Conservation (phyloP, 1,140 invertebrate genomes). For the Atta cephalotes region DNA sequence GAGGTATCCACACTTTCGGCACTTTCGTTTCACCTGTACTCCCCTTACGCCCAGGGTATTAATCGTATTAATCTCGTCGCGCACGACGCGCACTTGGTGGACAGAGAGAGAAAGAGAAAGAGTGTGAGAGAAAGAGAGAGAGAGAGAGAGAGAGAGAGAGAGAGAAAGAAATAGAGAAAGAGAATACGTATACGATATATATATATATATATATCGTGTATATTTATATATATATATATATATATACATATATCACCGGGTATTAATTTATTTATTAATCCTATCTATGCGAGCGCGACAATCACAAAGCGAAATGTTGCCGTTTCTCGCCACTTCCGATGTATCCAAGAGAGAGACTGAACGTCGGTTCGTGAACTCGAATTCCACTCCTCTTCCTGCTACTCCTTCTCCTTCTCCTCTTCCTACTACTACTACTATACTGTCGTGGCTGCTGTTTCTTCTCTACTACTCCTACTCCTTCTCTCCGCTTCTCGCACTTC, state of each 20-base stretch:
- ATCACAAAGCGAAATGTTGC: constrained; percentile 7
- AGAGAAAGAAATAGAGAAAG: too few relatives aligned
- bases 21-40: constrained; percentile 75
- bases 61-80: neutral
- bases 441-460: constrained; percentile 55
- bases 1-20: constrained; percentile 81
- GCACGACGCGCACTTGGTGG: constrained; percentile 11
- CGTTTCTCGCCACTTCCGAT: constrained; percentile 56
- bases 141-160: too few relatives aligned
- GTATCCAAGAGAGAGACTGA: constrained; percentile 52
- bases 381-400: constrained; percentile 49
- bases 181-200: too few relatives aligned
- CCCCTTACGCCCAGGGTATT: constrained; percentile 17
- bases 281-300: neutral
- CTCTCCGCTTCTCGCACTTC: constrained; percentile 34
- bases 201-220: too few relatives aligned
- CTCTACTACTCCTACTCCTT: constrained; percentile 57
- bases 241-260: neutral
- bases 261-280: constrained; percentile 1
- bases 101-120: too few relatives aligned
- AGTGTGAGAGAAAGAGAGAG: too few relatives aligned
- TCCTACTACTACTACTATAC: constrained; percentile 44
- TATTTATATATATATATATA: constrained; percentile 46
- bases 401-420: constrained; percentile 20
- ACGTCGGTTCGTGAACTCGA: constrained; percentile 59